Conservation (phyloP, 2,797 vertebrate genomes). For the Melanotaenia maccullochi region DNA sequence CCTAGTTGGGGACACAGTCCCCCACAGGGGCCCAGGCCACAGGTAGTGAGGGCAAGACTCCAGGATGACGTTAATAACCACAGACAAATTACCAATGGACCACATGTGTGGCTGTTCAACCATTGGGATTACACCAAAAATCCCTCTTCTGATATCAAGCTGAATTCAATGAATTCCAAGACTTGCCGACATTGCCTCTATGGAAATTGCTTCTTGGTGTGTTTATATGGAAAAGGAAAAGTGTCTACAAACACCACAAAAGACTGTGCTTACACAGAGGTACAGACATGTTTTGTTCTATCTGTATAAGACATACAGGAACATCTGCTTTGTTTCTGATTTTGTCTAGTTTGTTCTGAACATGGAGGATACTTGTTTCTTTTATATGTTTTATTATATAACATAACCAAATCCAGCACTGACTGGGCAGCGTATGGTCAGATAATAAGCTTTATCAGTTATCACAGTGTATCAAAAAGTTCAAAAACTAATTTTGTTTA, state of each 20-base stretch:
- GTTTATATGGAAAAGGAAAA: slow-evolving; percentile 55
- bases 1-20: slow-evolving; percentile 71
- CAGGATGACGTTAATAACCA: slow-evolving; percentile 19
- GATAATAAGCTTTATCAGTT: slow-evolving; percentile 66
- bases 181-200: slow-evolving; percentile 80
- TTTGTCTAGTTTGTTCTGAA: slow-evolving; percentile 52
- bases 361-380: slow-evolving; percentile 46
- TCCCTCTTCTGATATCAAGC: slow-evolving; percentile 70
- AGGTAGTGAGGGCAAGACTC: slow-evolving; percentile 89
- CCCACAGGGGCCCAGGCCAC: slow-evolving; percentile 79
- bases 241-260: slow-evolving; percentile 37
- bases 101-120: slow-evolving; percentile 37
- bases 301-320: slow-evolving; percentile 52
- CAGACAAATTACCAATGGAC: slow-evolving; percentile 43
- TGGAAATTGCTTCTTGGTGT: slow-evolving; percentile 64
- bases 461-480: slow-evolving; percentile 15
- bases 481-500: not conserved
- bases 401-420: slow-evolving; percentile 62
- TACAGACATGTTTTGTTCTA: slow-evolving; percentile 69
- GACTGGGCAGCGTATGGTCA: slow-evolving; percentile 43
- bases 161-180: slow-evolving; percentile 97
- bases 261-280: slow-evolving; percentile 60
- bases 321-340: slow-evolving; percentile 53
- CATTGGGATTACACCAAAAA: slow-evolving; percentile 46
- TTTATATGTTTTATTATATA: slow-evolving; percentile 64